Conservation (phyloP, 2,113 vertebrate genomes). For the Symphodus melops region DNA sequence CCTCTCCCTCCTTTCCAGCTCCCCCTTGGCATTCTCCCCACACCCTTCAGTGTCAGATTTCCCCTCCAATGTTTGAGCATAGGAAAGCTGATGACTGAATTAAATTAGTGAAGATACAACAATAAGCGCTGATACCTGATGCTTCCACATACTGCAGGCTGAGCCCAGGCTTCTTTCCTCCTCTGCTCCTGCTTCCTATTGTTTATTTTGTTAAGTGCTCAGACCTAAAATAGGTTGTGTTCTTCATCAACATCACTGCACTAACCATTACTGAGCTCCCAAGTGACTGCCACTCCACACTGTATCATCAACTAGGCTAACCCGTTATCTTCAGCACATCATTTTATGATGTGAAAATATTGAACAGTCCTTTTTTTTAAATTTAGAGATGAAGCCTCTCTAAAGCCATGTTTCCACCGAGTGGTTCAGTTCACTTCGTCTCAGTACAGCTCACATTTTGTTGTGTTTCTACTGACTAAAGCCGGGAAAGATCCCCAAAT, state of each 20-base stretch:
- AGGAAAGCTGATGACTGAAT: slow-evolving; percentile 79
- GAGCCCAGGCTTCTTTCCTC: slow-evolving; percentile 56
- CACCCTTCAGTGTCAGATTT: slow-evolving; percentile 77
- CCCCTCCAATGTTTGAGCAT: slow-evolving; percentile 67
- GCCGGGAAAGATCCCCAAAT: no score
- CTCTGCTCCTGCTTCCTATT: slow-evolving; percentile 52
- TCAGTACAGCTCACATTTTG: no score
- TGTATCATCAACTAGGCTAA: neutral
- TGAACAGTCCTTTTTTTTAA: no score
- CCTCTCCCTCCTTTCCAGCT: slow-evolving; percentile 10
- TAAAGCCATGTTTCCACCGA: no score
- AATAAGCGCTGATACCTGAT: slow-evolving; percentile 81
- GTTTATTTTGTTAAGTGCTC: slow-evolving; percentile 46
- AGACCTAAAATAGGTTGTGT: slow-evolving; percentile 36
- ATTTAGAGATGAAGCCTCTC: no score
- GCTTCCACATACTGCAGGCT: slow-evolving; percentile 72
- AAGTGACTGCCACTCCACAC: neutral
- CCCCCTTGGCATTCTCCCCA: slow-evolving; percentile 55
- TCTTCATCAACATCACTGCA: slow-evolving; percentile 2
- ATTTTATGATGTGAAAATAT: no score
- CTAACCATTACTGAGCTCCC: slow-evolving; percentile 12
- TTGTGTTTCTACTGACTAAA: no score
- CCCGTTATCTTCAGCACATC: neutral
- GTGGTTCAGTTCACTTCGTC: no score
- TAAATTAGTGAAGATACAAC: slow-evolving; percentile 82